Evolutionary conservation across 2,113 vertebrate species (phyloP), one percentile per base, ranked within the genome.

Genomic region (Dipodomys stephensi): DNA sequence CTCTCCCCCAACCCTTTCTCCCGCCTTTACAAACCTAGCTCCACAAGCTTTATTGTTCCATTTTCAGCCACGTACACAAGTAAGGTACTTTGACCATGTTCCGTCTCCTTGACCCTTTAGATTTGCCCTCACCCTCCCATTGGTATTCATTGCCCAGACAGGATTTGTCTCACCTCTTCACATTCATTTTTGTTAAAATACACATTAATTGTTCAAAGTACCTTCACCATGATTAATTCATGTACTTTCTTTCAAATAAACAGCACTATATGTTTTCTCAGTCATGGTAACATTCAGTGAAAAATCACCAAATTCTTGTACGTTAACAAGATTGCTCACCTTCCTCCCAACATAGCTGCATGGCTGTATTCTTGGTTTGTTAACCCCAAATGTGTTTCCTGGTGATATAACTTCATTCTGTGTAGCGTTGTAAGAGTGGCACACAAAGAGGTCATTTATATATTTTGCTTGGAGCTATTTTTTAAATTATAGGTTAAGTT

Each of bases 381-480:
- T 89, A 91, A 93, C 94, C 46, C 28, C 57, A 82, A 84, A 13
- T 73, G 89, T 57, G 39, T 77, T 88, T 93, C 25, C 39, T 64
- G 68, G 35, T 71, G 19, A 46, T 90, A 15, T 79, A 71, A 78
- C 81, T 83, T 79, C 23, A 57, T 87, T 92, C 44, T 77, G 28
- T 69, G 73, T 44, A 39, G 30, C 27, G 65, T 89, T 87, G 53
- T 65, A 10, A 65, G 80, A 88, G 18, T 69, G 73, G 79, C 65
- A 67, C 65, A 53, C 69, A 39, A 74, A 25, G 87, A 71, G 62
- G 8, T 39, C 12, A 82, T 83, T 91, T 89, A 32, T 32, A 39
- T 91, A 76, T 82, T 89, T 97, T 95, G 2, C 78, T 90, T 5
- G 39, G 12, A 90, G 73, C n/a, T 93, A 57, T 46, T 67, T 85